Conservation (phyloP, 2,113 vertebrate species). For the Egretta garzetta region DNA sequence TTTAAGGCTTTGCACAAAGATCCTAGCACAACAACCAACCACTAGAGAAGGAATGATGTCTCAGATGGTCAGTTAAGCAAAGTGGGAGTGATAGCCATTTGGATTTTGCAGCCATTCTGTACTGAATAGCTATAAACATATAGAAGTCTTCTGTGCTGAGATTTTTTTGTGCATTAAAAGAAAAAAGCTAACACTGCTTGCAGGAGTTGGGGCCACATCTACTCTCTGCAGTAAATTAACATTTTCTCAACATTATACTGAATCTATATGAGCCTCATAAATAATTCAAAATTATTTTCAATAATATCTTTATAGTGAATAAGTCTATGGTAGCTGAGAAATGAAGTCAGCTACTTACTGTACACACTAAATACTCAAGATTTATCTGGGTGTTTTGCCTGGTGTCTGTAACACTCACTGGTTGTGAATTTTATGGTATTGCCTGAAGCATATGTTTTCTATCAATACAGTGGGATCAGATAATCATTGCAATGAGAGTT, state of each 20-base stretch:
- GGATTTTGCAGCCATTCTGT: not conserved
- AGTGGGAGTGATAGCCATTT: not conserved
- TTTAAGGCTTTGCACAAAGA: not conserved
- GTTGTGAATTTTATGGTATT: constrained; percentile 16
- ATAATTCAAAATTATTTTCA: not conserved
- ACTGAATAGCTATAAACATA: not conserved
- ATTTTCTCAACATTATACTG: not conserved
- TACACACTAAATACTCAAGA: not conserved
- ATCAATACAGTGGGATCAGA: constrained; percentile 17
- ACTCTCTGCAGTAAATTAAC: not conserved
- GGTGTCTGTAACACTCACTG: constrained; percentile 4
- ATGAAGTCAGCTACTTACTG: not conserved
- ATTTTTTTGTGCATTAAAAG: not conserved
- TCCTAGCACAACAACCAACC: not conserved
- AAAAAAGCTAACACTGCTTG: not conserved
- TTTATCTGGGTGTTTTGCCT: not conserved
- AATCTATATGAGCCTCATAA: not conserved
- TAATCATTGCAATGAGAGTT: not conserved
- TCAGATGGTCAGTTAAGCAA: not conserved
- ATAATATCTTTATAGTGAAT: not conserved
- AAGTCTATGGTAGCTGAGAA: not conserved
- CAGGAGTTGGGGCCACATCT: not conserved
- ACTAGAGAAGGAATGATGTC: not conserved
- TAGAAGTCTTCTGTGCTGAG: not conserved
- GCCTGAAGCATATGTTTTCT: not conserved